phyloP scores from a whole-genome alignment of 2,888 invertebrate species.

The Cephus runcator region DNA sequence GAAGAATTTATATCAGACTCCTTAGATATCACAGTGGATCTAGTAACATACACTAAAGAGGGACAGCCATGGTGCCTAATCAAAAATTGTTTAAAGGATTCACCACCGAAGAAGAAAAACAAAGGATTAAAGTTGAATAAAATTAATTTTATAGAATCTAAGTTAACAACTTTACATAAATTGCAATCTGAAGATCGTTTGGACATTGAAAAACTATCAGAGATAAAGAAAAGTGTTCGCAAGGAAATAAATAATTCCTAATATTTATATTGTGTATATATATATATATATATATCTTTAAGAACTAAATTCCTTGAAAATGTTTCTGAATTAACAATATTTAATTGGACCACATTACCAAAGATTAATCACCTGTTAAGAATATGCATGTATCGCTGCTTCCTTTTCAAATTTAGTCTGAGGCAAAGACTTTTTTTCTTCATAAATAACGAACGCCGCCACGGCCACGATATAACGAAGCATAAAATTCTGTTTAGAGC shows the following conservation, averaged over 20 bases:
- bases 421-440: neutral
- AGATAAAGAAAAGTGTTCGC: slow-evolving; percentile 48
- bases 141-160: slow-evolving; percentile 44
- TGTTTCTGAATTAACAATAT: neutral
- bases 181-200: slow-evolving; percentile 33
- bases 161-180: slow-evolving; percentile 40
- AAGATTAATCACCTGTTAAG: neutral
- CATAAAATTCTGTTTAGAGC: neutral
- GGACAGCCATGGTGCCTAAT: slow-evolving; percentile 51
- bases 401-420: neutral
- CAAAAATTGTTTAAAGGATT: slow-evolving; percentile 44
- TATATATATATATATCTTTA: neutral
- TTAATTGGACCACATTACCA: neutral
- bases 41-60: slow-evolving; percentile 44
- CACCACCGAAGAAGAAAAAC: slow-evolving; percentile 24
- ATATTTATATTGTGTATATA: neutral
- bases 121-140: slow-evolving; percentile 28
- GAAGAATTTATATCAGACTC: slow-evolving; percentile 17
- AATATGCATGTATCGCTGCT: neutral
- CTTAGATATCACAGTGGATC: slow-evolving; percentile 39
- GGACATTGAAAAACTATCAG: slow-evolving; percentile 41
- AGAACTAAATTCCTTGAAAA: neutral
- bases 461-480: neutral
- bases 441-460: neutral
- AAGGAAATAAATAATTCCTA: slow-evolving; percentile 31